Conservation (phyloP, 2,113 vertebrate genomes). For the Eleginops maclovinus region DNA sequence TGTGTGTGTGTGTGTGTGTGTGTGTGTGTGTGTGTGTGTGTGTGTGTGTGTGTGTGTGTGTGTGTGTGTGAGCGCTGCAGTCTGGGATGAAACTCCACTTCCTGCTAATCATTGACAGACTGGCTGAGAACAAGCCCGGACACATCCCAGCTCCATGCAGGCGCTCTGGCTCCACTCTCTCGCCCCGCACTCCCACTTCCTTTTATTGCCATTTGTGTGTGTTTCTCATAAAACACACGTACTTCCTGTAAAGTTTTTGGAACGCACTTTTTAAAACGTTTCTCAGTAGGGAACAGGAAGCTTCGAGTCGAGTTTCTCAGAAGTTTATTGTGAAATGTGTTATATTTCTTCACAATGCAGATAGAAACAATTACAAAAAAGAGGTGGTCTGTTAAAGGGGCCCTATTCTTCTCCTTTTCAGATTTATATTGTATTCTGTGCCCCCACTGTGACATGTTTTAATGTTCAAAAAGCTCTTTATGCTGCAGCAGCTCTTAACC, state of each 20-base stretch:
- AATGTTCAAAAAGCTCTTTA: too few relatives aligned
- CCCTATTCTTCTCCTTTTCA: too few relatives aligned
- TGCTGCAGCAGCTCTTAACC: too few relatives aligned
- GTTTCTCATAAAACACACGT: constrained; percentile 39
- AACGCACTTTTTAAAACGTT: not conserved
- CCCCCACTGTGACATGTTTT: too few relatives aligned
- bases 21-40: not conserved
- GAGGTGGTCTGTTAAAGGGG: not conserved
- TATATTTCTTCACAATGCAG: not conserved
- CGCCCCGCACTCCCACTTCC: constrained; percentile 34
- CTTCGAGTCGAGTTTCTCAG: constrained; percentile 25
- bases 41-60: not conserved
- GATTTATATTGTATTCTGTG: too few relatives aligned
- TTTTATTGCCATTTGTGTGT: constrained; percentile 36
- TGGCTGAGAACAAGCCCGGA: constrained; percentile 61
- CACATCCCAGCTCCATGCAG: constrained; percentile 35
- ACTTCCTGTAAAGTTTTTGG: constrained; percentile 52
- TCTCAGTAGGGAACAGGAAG: constrained; percentile 59
- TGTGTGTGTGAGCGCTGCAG: not conserved
- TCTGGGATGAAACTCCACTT: constrained; percentile 38
- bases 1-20: not conserved
- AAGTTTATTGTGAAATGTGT: constrained; percentile 3
- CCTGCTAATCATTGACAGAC: constrained; percentile 74
- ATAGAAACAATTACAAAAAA: not conserved
- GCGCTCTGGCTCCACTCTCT: constrained; percentile 27